Conservation (phyloP, 2,113 vertebrate genomes). For the Parus major region DNA sequence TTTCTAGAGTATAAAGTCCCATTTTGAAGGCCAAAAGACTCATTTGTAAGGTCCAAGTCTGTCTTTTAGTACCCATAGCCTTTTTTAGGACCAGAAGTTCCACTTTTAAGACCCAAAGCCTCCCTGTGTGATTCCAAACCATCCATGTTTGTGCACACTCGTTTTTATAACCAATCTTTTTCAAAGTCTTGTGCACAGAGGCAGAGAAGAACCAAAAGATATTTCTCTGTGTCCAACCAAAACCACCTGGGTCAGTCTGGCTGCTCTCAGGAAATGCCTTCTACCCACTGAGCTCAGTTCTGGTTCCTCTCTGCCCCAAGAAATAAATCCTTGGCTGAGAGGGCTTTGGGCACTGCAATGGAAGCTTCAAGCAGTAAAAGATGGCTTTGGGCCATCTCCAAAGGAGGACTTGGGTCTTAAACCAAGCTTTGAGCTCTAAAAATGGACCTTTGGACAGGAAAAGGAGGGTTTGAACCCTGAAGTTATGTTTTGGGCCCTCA, state of each 20-base stretch:
- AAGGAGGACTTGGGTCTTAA: background rate
- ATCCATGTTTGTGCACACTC: background rate
- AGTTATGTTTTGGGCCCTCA: background rate
- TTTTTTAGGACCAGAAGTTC: background rate
- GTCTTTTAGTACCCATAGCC: background rate
- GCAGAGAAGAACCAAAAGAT: background rate
- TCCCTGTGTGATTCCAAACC: background rate
- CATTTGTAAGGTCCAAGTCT: background rate
- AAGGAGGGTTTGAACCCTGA: background rate
- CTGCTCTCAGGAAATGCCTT: background rate
- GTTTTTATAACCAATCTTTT: background rate
- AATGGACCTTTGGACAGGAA: background rate
- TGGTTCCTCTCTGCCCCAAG: background rate
- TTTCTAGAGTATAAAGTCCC: too few species aligned
- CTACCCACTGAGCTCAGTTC: background rate
- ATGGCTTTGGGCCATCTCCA: background rate
- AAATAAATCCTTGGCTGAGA: background rate
- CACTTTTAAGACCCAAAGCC: background rate
- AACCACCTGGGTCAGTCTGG: background rate
- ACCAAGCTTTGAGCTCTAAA: background rate
- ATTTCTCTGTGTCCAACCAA: background rate
- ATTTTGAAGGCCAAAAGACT: background rate
- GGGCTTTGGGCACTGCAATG: background rate
- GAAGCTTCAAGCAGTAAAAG: background rate
- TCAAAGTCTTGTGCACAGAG: too few species aligned